phyloP scores from a whole-genome alignment of 2,888 invertebrate genomes.

The Chalcis sispes region DNA sequence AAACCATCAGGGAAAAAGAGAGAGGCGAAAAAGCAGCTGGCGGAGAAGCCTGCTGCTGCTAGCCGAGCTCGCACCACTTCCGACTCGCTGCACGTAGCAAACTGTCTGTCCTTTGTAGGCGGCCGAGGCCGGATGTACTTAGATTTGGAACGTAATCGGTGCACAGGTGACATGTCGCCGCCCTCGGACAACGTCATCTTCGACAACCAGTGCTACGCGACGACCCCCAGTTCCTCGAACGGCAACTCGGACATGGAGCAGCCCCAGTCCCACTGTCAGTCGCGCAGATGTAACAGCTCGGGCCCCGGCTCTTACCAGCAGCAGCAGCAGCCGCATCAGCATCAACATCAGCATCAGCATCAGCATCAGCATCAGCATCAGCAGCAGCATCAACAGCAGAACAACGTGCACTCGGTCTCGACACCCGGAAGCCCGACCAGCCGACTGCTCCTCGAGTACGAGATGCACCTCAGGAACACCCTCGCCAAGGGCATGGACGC shows the following conservation, averaged over 20 bases:
- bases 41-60: constrained; percentile 48
- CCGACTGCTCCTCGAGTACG: constrained; percentile 91
- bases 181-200: constrained; percentile 96
- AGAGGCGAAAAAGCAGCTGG: constrained; percentile 51
- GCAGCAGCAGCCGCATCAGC: constrained; percentile 46
- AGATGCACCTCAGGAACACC: constrained; percentile 95
- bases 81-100: constrained; percentile 68
- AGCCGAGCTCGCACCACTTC: constrained; percentile 56
- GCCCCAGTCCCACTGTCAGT: constrained; percentile 72
- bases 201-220: constrained; percentile 96
- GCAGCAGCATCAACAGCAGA: constrained; percentile 48
- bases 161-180: constrained; percentile 83
- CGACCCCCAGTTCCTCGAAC: constrained; percentile 94
- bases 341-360: constrained; percentile 44
- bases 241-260: constrained; percentile 93
- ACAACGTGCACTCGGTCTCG: constrained; percentile 63
- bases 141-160: constrained; percentile 64
- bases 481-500: constrained; percentile 96
- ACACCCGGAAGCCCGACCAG: constrained; percentile 91
- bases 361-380: constrained; percentile 41
- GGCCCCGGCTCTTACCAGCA: constrained; percentile 19
- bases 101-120: constrained; percentile 74
- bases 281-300: constrained; percentile 77
- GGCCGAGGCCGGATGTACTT: constrained; percentile 78
- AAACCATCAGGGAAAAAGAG: constrained; percentile 54